A percentile compares a stretch with the other conserved stretches of the same genome.
Conservation (phyloP, 2,113 vertebrate species). For the Coracopsis vasa region DNA sequence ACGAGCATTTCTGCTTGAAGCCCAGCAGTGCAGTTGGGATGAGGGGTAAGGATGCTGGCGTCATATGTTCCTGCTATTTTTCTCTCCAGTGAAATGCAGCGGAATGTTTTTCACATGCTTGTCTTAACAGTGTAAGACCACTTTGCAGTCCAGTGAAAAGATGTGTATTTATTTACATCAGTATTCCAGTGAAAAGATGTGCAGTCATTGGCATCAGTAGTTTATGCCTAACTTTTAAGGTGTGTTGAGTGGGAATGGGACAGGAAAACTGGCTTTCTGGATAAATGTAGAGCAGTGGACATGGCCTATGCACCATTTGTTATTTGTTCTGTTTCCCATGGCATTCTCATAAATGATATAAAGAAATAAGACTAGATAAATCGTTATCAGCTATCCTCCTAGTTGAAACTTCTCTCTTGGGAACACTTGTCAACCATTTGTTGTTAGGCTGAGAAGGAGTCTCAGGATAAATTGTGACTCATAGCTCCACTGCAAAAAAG, state of each 20-base stretch:
- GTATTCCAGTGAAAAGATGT: not conserved
- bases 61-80: not conserved
- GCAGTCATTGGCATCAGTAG: not conserved
- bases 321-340: not conserved
- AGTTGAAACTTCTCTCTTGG: not conserved
- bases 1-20: not conserved
- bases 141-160: not conserved
- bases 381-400: not conserved
- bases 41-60: not conserved
- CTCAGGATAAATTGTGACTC: not conserved
- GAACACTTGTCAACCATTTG: fast-evolving
- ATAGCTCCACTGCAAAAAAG: not conserved
- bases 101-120: not conserved
- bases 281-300: not conserved
- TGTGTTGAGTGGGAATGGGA: not conserved
- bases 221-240: not conserved
- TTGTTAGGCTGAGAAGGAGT: not conserved
- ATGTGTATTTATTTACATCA: not conserved
- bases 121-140: not conserved
- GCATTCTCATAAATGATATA: not conserved
- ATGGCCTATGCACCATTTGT: not conserved
- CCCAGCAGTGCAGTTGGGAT: not conserved
- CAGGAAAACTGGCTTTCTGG: not conserved
- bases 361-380: not conserved
- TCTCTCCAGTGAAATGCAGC: not conserved